Conservation (phyloP, 2,888 invertebrate genomes). For the Mimas tiliae region DNA sequence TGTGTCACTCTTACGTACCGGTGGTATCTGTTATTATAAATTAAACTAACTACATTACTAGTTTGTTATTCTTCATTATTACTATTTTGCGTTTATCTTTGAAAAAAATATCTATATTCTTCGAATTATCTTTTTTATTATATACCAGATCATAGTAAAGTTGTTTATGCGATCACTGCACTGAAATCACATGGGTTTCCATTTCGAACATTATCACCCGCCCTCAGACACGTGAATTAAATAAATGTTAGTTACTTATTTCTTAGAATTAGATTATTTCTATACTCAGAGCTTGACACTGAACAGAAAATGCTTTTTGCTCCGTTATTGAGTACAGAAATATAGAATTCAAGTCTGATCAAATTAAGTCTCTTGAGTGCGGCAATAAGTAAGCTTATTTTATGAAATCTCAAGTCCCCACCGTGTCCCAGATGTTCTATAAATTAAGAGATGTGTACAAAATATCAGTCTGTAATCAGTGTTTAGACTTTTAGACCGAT, state of each 20-base stretch:
- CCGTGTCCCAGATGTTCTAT: no score
- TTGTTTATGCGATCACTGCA: background rate
- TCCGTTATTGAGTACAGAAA: no score
- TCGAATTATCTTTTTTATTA: background rate
- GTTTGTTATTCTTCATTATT: background rate
- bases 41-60: background rate
- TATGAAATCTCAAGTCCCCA: no score
- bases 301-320: no score
- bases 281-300: no score
- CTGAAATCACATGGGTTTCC: background rate
- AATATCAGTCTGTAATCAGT: background rate
- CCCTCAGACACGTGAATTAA: no score
- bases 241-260: no score
- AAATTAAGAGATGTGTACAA: no score
- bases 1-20: slow-evolving; percentile 4
- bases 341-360: no score
- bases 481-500: background rate
- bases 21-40: slow-evolving; percentile 3
- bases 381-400: no score
- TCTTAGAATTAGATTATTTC: no score
- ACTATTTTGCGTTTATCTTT: slow-evolving; percentile 2
- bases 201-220: background rate
- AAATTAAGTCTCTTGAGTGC: no score
- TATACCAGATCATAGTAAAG: background rate
- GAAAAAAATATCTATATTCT: background rate